Conservation (phyloP, 1,140 invertebrate species). For the Conus betulinus region DNA sequence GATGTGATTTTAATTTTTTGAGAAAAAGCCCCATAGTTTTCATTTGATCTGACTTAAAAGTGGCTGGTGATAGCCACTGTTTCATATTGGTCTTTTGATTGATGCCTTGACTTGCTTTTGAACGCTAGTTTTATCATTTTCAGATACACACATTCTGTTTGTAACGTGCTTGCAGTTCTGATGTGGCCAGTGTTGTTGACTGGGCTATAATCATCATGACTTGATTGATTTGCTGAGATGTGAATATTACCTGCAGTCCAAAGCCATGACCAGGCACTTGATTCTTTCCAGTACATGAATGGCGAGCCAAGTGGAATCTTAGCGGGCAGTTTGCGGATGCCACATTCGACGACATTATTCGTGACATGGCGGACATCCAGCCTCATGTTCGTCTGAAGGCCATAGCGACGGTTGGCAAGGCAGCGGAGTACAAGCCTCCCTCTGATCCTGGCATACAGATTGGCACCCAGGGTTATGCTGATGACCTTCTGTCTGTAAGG, state of each 20-base stretch:
- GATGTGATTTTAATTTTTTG: too few species aligned
- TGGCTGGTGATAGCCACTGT: too few species aligned
- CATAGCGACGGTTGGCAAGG: slow-evolving; percentile 69
- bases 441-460: neutral
- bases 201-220: neutral
- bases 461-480: neutral
- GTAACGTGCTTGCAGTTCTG: neutral
- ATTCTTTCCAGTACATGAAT: slow-evolving; percentile 66
- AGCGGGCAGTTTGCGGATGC: slow-evolving; percentile 70
- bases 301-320: slow-evolving; percentile 71
- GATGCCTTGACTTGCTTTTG: too few species aligned
- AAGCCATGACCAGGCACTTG: too few species aligned
- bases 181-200: neutral
- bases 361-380: slow-evolving; percentile 74
- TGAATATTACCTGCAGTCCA: neutral
- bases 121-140: too few species aligned
- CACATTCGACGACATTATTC: slow-evolving; percentile 69
- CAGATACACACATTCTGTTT: too few species aligned
- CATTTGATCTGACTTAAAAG: too few species aligned
- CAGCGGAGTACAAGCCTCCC: slow-evolving; percentile 66
- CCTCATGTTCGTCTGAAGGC: slow-evolving; percentile 72
- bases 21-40: too few species aligned
- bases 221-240: neutral
- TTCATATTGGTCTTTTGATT: too few species aligned
- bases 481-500: neutral